Conservation (phyloP, 2,888 invertebrate species). For the Apamea sordens region DNA sequence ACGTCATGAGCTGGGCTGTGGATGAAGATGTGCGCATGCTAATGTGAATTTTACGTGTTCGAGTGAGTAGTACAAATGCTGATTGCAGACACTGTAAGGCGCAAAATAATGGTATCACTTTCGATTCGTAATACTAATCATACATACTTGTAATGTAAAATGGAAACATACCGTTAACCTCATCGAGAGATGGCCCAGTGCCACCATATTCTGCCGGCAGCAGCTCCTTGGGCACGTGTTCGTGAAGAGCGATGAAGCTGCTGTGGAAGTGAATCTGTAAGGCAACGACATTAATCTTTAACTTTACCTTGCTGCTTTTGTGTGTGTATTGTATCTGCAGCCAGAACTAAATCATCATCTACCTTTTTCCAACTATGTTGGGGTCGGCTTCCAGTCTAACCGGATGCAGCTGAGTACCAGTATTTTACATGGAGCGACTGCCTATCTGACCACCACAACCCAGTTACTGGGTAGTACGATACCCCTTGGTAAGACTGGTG, state of each 20-base stretch:
- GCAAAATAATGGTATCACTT: too few relatives aligned
- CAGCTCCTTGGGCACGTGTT: constrained; percentile 94
- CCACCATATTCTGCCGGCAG: constrained; percentile 96
- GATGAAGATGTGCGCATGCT: neutral
- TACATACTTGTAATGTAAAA: neutral
- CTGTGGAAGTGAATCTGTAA: constrained; percentile 93
- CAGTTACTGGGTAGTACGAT: too few relatives aligned
- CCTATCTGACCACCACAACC: neutral
- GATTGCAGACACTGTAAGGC: neutral
- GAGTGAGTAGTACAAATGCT: neutral
- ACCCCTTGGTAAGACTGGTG: too few relatives aligned
- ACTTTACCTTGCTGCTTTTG: neutral
- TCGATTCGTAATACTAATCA: neutral
- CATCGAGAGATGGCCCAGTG: constrained; percentile 92
- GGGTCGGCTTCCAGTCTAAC: neutral
- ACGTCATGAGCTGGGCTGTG: neutral
- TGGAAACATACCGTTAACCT: constrained; percentile 91
- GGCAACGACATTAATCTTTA: constrained; percentile 15
- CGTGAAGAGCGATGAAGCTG: constrained; percentile 92
- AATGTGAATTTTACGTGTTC: neutral
- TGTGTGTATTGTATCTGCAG: neutral
- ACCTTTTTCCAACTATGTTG: neutral
- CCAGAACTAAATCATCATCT: too few relatives aligned
- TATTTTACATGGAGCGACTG: neutral
- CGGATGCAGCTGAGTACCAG: neutral